Base-by-base conservation (phyloP, 1,140 invertebrate genomes). In the Yoshiicerus persimilis region DNA sequence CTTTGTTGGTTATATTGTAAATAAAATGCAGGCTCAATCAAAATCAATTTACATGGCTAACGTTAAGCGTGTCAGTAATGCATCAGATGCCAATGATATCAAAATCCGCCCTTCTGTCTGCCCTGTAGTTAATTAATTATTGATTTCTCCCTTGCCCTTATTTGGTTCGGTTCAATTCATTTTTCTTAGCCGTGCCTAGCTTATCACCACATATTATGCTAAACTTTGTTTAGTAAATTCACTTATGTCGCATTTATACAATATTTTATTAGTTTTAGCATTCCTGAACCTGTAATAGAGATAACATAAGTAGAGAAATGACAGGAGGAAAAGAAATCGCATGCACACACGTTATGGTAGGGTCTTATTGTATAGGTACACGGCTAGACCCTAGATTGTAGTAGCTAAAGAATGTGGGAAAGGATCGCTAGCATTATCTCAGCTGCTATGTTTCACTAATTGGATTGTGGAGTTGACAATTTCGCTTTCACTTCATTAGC, bases 61-160 rank as follows among this genome's bases (percentile, higher is more conserved):
- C 13, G 25, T 75, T 75, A 32, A 30, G 66, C 38, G 83, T 84
- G 38, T 84, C 83, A 62, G 38, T 56, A 41, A 62, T 84, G 83
- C 38, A 41, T 47, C 83, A 84, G 83, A 80, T 80, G 75, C 75
- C 75, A 80, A 36, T 38, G 75, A 38, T 80, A 80, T 80, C 30
- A 80, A 80, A 80, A 80, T 80, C 27, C 39, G 38, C 38, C 83
- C 83, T 84, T 84, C 25, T 9, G 64, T 66, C 47, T 83, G 9
- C 20, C 25, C 30, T 32, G 20, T 6, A 84, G 83, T 84, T 84
- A 84, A 84, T 84, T 84, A 84, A 84, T 30, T 84, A 84, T 84
- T 84, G 83, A 84, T 84, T 47, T 84, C 20, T 23, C 6, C 25
- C 39, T 32, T 84, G 83, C 25, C 39, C 83, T 70, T 32, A 20